A percentile compares a stretch with the other conserved stretches of the same genome.
Evolutionary conservation across 2,113 vertebrate species (phyloP).

Genomic region (Alethe castanea): DNA sequence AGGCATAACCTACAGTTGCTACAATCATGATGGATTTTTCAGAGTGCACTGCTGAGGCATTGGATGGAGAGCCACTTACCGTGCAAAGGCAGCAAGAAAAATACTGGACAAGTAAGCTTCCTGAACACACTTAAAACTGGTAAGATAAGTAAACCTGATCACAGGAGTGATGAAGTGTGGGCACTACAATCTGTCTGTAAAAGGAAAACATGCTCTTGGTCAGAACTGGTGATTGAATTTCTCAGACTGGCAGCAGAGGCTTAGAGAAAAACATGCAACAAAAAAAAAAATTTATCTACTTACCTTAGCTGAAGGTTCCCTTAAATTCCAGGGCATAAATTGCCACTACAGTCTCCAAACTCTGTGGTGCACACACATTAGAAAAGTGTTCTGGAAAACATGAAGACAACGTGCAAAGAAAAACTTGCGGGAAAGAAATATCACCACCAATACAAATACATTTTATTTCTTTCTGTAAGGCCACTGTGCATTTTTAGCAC

Average conservation of each 20-base stretch:
- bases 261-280: not conserved
- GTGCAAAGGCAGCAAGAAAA: not conserved
- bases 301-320: not conserved
- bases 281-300: not conserved
- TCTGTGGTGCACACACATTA: fast-evolving
- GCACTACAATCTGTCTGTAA: not conserved
- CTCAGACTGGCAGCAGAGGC: not conserved
- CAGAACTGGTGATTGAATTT: not conserved
- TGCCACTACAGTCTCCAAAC: not conserved
- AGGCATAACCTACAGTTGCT: not conserved
- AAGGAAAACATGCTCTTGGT: not conserved
- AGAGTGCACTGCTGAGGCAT: not conserved
- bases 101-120: not conserved
- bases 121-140: not conserved
- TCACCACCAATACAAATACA: not conserved
- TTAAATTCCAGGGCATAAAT: not conserved
- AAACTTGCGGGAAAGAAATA: not conserved
- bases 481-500: not conserved
- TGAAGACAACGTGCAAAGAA: fast-evolving
- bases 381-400: not conserved
- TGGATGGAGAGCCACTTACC: not conserved
- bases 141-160: not conserved
- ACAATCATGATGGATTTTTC: not conserved
- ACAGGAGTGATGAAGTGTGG: not conserved
- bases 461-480: not conserved